Base-by-base conservation (phyloP, 1,140 invertebrate species). In the Aradophagus sp. region DNA sequence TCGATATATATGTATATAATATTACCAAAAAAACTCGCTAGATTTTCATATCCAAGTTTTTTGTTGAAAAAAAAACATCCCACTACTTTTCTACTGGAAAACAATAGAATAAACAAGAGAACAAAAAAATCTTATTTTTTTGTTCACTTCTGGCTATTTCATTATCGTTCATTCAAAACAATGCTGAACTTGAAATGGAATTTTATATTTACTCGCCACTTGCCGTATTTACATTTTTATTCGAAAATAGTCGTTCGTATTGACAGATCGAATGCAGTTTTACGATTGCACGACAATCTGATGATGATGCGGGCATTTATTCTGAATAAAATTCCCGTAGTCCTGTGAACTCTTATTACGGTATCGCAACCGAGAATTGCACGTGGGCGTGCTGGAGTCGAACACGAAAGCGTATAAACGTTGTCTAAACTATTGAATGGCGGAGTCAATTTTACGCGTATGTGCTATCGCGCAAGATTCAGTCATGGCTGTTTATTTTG, bases 401-500 rank as follows among this genome's bases (percentile, higher is more conserved):
- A 23, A 32, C 52, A 50, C 14, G 36, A 52, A 34, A 15, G 35
- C 62, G 32, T 45, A 45, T 52, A 50, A 62, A 52, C 45, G 62
- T 58, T 67, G 62, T 58, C 53, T 67, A 50, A 67, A 67, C 62
- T 58, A 31, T 35, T 45, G 42, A 19, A 36, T 26, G 35, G 10
- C 27, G 19, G 44, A 66, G 62, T 56, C 62, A 56, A 66, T 66
- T 66, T 66, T 42, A 56, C 62, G 62, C 44, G 27, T 56, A 66
- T 56, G 35, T 23, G 50, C 44, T 48, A 56, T 66, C 26, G 35
- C 44, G 17, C 19, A 67, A 52, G 53, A 35, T 53, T 59, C 63
- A 38, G 63, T 59, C 53, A 35, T 67, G 52, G 39, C 23, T 38
- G 32, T 67, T 67, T 52, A 58, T 50, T 52, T 44, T 50, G 50